Evolutionary conservation across 2,888 invertebrate species (phyloP).

Genomic region (Ennomos quercinarius): DNA sequence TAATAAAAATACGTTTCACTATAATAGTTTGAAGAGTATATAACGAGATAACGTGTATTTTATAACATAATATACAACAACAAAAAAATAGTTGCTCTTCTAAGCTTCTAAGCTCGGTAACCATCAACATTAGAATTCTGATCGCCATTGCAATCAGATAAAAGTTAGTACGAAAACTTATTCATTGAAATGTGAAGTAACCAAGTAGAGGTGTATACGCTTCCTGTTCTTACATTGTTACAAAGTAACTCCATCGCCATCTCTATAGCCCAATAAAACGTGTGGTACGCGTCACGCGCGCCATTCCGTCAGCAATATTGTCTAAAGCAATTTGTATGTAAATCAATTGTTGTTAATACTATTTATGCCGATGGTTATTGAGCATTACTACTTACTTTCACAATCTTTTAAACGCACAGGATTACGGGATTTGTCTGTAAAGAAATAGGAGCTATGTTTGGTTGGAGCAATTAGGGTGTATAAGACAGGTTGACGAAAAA

Average conservation of each 20-base stretch:
- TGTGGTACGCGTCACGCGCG: slow-evolving; percentile 78
- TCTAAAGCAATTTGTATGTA: slow-evolving; percentile 86
- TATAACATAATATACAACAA: too few species aligned
- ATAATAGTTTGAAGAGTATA: too few species aligned
- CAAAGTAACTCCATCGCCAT: slow-evolving; percentile 31
- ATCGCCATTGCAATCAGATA: too few species aligned
- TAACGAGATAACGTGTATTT: too few species aligned
- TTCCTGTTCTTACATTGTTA: not conserved
- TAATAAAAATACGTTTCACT: too few species aligned
- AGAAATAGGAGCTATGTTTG: slow-evolving; percentile 45
- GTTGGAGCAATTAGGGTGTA: slow-evolving; percentile 36
- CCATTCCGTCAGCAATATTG: slow-evolving; percentile 84
- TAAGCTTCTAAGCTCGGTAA: too few species aligned
- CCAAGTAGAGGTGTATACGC: too few species aligned
- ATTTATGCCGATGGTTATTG: slow-evolving; percentile 84
- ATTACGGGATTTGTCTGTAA: slow-evolving; percentile 50
- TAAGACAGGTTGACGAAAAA: slow-evolving; percentile 64
- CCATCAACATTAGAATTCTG: too few species aligned
- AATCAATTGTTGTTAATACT: slow-evolving; percentile 85
- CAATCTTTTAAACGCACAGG: slow-evolving; percentile 46
- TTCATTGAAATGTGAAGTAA: too few species aligned
- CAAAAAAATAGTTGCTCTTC: too few species aligned
- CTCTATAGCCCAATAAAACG: slow-evolving; percentile 55
- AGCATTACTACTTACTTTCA: slow-evolving; percentile 77
- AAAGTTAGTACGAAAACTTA: too few species aligned